Evolutionary conservation across 2,888 invertebrate genomes (phyloP).

Genomic region (Caenorhabditis afra): DNA sequence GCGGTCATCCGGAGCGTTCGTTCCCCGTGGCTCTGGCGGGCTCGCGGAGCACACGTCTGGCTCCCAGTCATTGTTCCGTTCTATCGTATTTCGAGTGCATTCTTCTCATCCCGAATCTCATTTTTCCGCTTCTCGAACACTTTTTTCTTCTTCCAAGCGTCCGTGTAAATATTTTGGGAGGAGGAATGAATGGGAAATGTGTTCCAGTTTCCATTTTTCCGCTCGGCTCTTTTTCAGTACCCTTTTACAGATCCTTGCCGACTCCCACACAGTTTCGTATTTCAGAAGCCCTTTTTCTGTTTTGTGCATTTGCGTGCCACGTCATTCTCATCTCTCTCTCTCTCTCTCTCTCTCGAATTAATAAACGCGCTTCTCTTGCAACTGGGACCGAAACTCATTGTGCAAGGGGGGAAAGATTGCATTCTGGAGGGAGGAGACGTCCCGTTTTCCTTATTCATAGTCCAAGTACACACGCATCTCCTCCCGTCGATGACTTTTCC

Average conservation of each 20-base stretch:
- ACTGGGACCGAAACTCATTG: slow-evolving; percentile 34
- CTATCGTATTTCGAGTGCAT: slow-evolving; percentile 25
- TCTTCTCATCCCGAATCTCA: slow-evolving; percentile 36
- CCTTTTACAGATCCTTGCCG: slow-evolving; percentile 6
- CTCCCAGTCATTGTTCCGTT: background rate
- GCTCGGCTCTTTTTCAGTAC: slow-evolving; percentile 30
- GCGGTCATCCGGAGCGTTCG: slow-evolving; percentile 2
- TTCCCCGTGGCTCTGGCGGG: background rate
- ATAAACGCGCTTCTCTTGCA: slow-evolving; percentile 19
- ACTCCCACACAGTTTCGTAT: slow-evolving; percentile 23
- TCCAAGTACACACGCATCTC: slow-evolving; percentile 44
- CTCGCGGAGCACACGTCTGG: background rate
- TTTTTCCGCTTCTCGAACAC: slow-evolving; percentile 25
- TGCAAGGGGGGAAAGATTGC: slow-evolving; percentile 39
- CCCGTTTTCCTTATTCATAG: slow-evolving; percentile 44
- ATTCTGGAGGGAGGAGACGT: slow-evolving; percentile 23
- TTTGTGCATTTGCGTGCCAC: slow-evolving; percentile 14
- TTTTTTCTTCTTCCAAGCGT: no score
- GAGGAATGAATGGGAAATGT: slow-evolving; percentile 9
- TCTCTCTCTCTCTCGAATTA: slow-evolving; percentile 11
- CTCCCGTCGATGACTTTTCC: slow-evolving; percentile 40
- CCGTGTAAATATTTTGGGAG: slow-evolving; percentile 44
- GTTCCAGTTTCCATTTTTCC: slow-evolving; percentile 9
- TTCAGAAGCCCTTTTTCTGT: slow-evolving; percentile 7
- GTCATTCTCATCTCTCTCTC: slow-evolving; percentile 20